phyloP scores from a whole-genome alignment of 2,888 invertebrate genomes.

The Empis stercorea region DNA sequence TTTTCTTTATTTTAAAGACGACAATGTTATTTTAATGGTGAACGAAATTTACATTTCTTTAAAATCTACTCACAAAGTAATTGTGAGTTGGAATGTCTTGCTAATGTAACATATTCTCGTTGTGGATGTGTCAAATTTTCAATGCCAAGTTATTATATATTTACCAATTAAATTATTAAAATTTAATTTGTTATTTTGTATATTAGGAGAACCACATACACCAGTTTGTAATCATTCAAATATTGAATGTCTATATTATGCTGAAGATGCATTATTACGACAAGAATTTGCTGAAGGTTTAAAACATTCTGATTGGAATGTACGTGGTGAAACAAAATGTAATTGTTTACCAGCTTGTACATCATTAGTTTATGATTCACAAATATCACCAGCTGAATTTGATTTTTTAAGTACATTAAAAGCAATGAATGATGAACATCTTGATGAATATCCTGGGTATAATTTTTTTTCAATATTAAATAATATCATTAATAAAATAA shows the following conservation, averaged over 20 bases:
- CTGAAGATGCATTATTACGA: constrained; percentile 28
- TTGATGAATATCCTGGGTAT: not conserved
- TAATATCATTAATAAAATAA: too few relatives aligned
- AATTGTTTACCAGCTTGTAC: constrained; percentile 32
- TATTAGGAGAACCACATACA: constrained; percentile 23
- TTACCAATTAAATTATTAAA: not conserved
- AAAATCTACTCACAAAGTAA: constrained; percentile 58
- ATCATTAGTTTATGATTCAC: constrained; percentile 28
- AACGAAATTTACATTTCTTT: constrained; percentile 48
- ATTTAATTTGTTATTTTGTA: constrained; percentile 18
- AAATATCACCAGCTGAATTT: constrained; percentile 26
- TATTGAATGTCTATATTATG: constrained; percentile 28
- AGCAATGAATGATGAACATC: not conserved
- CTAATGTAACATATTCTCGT: constrained; percentile 47
- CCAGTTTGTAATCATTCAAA: constrained; percentile 33
- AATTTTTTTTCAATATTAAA: not conserved
- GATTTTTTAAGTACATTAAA: not conserved
- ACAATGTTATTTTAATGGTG: constrained; percentile 53
- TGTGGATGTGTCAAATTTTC: constrained; percentile 59
- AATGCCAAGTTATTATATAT: constrained; percentile 42
- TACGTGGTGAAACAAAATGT: constrained; percentile 27
- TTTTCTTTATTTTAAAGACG: constrained; percentile 28
- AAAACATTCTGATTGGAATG: constrained; percentile 21
- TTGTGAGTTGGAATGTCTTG: constrained; percentile 57
- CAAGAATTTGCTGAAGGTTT: constrained; percentile 32